phyloP scores from a whole-genome alignment of 2,888 invertebrate species.

The Pseudeuparius sepicola region DNA sequence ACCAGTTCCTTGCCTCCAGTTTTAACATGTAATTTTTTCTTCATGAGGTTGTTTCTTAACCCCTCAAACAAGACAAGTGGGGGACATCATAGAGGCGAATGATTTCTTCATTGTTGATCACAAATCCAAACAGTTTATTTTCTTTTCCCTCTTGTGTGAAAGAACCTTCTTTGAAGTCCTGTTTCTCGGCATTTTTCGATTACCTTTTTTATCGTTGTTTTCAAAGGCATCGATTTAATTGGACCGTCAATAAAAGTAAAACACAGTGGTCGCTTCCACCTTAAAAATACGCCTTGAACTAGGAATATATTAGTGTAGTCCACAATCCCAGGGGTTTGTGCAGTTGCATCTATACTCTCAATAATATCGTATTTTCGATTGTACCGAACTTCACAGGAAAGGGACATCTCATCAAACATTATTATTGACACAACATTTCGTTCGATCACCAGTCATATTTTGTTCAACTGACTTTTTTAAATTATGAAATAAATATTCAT shows the following conservation, averaged over 20 bases:
- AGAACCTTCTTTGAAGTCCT: constrained; percentile 14
- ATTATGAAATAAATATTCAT: constrained; percentile 5
- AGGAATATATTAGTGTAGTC: constrained; percentile 9
- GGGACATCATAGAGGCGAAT: constrained; percentile 18
- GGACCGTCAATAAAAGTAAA: constrained; percentile 12
- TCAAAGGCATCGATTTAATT: constrained; percentile 4
- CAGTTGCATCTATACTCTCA: constrained; percentile 7
- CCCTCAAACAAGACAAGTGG: constrained; percentile 21
- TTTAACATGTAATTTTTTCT: constrained; percentile 16
- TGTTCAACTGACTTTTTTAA: constrained; percentile 3
- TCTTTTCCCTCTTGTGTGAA: constrained; percentile 7
- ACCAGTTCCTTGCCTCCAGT: constrained; percentile 3
- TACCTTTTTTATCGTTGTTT: constrained; percentile 9
- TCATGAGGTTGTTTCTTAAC: constrained; percentile 19
- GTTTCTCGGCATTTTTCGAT: constrained; percentile 14
- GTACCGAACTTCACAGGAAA: constrained; percentile 4
- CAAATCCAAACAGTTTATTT: constrained; percentile 16
- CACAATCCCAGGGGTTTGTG: constrained; percentile 6
- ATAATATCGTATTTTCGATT: constrained; percentile 4
- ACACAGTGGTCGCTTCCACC: constrained; percentile 12
- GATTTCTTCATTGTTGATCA: constrained; percentile 11
- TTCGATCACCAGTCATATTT: constrained; percentile 1
- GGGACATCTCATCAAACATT: constrained; percentile 11
- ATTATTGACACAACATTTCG: background rate
- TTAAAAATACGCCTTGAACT: constrained; percentile 8